These are phyloP conservation scores for Propithecus perrieri DNA, from an alignment of 2,797 vertebrate species.

Conservation along the genomic window DNA sequence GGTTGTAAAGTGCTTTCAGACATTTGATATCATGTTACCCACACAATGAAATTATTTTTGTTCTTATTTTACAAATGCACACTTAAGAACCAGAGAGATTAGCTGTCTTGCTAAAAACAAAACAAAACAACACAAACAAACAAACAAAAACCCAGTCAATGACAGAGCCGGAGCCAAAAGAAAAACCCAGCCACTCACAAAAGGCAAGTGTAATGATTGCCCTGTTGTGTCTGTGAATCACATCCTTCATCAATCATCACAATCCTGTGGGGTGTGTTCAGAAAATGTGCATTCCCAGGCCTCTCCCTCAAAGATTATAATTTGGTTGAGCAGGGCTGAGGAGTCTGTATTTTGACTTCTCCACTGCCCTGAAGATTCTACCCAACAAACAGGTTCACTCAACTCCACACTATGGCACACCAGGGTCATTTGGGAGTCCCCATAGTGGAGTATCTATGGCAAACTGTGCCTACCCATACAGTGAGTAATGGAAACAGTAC, in stretches of 20 bases:
- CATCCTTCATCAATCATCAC: not conserved
- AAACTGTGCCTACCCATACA: not conserved
- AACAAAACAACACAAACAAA: no score
- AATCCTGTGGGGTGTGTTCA: not conserved
- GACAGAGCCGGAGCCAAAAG: not conserved
- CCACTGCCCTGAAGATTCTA: not conserved
- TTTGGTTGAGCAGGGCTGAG: not conserved
- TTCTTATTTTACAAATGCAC: not conserved
- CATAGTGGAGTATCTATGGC: not conserved
- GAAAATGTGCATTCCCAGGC: not conserved
- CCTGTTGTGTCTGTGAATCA: fast-evolving
- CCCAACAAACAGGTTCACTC: not conserved
- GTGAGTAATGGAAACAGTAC: not conserved
- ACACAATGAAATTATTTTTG: not conserved
- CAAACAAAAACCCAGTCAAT: not conserved
- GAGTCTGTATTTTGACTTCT: not conserved
- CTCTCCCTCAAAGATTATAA: not conserved
- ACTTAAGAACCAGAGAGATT: not conserved
- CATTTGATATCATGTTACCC: not conserved
- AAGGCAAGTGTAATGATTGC: not conserved
- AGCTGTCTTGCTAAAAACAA: not conserved
- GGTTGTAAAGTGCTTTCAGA: not conserved
- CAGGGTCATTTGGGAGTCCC: not conserved
- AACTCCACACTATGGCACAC: not conserved
- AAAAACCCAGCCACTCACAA: not conserved